Conservation (phyloP, 2,797 vertebrate genomes). For the Rhinatrema bivittatum region DNA sequence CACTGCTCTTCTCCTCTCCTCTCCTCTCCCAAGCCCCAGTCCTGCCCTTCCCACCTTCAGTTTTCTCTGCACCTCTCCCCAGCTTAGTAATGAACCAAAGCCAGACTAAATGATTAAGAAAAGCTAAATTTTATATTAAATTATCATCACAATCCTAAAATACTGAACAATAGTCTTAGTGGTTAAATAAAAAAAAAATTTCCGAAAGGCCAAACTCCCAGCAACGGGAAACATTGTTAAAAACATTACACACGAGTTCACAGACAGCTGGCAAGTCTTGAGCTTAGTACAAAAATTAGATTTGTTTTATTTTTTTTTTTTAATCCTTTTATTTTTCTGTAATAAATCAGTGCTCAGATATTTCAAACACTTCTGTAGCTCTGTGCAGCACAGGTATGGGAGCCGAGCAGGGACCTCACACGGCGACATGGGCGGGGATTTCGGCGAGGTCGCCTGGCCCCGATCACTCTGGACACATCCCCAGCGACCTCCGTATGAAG, state of each 20-base stretch:
- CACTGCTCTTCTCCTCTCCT: background rate
- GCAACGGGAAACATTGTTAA: conserved; percentile 66
- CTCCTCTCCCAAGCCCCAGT: background rate
- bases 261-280: conserved; percentile 49
- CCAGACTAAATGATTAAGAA: conserved; percentile 57
- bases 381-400: conserved; percentile 46
- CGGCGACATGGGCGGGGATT: background rate
- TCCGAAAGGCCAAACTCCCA: too few relatives aligned
- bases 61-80: background rate
- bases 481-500: background rate
- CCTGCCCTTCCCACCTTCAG: background rate
- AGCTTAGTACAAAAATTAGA: conserved; percentile 78
- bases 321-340: conserved; percentile 60
- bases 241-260: conserved; percentile 58
- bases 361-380: conserved; percentile 55
- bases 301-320: conserved; percentile 5
- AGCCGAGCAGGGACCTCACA: background rate
- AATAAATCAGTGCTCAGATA: conserved; percentile 71
- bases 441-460: background rate
- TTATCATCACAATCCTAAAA: conserved; percentile 68
- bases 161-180: conserved; percentile 69
- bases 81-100: conserved; percentile 31
- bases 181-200: conserved; percentile 71
- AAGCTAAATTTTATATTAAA: conserved; percentile 77
- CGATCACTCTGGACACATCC: background rate